Percentiles rank a stretch among this genome's conserved stretches.
These are phyloP conservation scores for Oscheius myriophilus DNA, from an alignment of 2,888 invertebrate genomes.

Conservation along the genomic window DNA sequence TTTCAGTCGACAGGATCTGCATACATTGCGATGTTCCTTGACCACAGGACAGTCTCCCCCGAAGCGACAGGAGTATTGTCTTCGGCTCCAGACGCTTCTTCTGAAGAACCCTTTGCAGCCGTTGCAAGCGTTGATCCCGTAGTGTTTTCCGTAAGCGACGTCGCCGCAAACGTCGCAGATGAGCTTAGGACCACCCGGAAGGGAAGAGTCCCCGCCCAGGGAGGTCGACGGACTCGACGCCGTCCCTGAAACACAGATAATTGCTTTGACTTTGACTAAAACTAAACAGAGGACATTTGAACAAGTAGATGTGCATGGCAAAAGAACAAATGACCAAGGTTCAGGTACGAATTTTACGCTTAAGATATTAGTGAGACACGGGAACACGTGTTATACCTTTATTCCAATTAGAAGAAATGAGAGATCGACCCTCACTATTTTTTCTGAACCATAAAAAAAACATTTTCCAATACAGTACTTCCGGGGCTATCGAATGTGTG, in stretches of 20 bases:
- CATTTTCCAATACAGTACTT: too few relatives aligned
- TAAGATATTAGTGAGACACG: too few relatives aligned
- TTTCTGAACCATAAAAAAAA: too few relatives aligned
- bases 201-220: slow-evolving; percentile 6
- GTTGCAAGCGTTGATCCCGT: slow-evolving; percentile 59
- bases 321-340: neutral
- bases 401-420: too few relatives aligned
- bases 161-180: slow-evolving; percentile 57
- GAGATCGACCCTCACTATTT: too few relatives aligned
- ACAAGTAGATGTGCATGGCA: too few relatives aligned
- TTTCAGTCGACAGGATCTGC: slow-evolving; percentile 61
- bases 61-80: slow-evolving; percentile 64
- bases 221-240: slow-evolving; percentile 22
- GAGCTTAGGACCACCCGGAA: slow-evolving; percentile 11
- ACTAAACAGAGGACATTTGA: too few relatives aligned
- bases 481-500: too few relatives aligned
- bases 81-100: slow-evolving; percentile 56
- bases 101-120: slow-evolving; percentile 52
- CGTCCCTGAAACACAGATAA: too few relatives aligned
- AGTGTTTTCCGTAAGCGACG: slow-evolving; percentile 59
- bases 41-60: slow-evolving; percentile 64
- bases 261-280: too few relatives aligned
- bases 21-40: slow-evolving; percentile 66
- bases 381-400: too few relatives aligned
- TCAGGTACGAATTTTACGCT: too few relatives aligned